Base-by-base conservation (phyloP, 2,888 invertebrate genomes). In the Phyto melanocephala region DNA sequence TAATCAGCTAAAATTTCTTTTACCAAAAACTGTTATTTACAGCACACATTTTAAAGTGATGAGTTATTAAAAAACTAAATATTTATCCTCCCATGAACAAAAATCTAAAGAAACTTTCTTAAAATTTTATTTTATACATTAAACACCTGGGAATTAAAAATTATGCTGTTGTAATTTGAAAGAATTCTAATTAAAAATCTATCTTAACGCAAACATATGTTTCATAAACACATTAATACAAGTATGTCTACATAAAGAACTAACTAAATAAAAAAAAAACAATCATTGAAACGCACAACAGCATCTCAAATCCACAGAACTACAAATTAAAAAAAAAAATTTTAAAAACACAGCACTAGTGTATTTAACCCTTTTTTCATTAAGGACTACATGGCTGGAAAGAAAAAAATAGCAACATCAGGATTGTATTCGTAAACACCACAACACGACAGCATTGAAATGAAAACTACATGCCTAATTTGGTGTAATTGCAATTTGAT, bases 401-500 rank as follows among this genome's bases (percentile, higher is more conserved):
- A 71, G 62, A 37, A 56, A n/a, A 28, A 11, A 47, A 70, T n/a
- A 62, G 62, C 54, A 24, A 71, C 56, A 47, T 52, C 24, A 58
- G 67, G 35, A 65, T 58, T 63, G 45, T 78, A 37, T 1, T 24
- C 17, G 62, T 54, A 62, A 70, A 56, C 62, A 65, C 79, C 71
- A 24, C 79, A 79, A 74, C 67, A 68, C 67, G 50, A 74, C 77
- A 37, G 70, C 62, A 74, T 65, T 80, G 77, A 83, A 77, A 77
- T 80, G 80, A 72, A 80, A 80, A 80, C 80, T 76, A 90, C 89
- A 89, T 88, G 88, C 88, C 88, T 89, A 90, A 89, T 89, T 89
- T 89, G 87, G 85, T 89, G 89, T 90, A 89, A 89, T 89, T 89
- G 90, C 90, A 86, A 88, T 90, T 89, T 89, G 89, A 90, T 89